Evolutionary conservation across 2,113 vertebrate genomes (phyloP).

Genomic region (Pelusios castaneus): DNA sequence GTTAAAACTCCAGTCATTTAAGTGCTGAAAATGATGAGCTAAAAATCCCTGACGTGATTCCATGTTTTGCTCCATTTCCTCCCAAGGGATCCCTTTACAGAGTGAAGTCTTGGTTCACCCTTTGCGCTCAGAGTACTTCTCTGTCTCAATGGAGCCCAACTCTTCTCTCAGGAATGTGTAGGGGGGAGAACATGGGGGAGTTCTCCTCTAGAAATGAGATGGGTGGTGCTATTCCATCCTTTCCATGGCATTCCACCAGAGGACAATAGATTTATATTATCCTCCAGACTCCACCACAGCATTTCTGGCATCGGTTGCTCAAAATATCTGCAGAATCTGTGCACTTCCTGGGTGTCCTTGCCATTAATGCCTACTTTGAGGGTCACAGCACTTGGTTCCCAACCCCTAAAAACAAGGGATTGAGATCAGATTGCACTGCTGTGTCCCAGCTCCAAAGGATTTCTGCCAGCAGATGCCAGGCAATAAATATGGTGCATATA

Average conservation of each 20-base stretch:
- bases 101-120: background rate
- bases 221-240: no score
- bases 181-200: accelerated
- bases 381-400: background rate
- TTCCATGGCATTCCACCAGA: no score
- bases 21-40: background rate
- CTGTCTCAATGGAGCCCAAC: background rate
- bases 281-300: no score
- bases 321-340: slow-evolving; percentile 18
- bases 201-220: background rate
- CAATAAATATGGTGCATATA: background rate
- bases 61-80: accelerated
- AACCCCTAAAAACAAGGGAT: background rate
- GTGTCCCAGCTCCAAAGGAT: background rate
- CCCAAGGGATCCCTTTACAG: background rate
- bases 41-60: background rate
- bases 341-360: background rate
- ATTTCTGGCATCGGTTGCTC: background rate
- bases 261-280: no score
- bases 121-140: background rate
- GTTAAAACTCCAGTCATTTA: background rate
- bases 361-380: background rate
- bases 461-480: slow-evolving; percentile 35
- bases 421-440: background rate
- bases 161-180: background rate